These are phyloP conservation scores for Galeopsomyia nigrocyanea DNA, from an alignment of 2,888 invertebrate genomes.

Conservation along the genomic window DNA sequence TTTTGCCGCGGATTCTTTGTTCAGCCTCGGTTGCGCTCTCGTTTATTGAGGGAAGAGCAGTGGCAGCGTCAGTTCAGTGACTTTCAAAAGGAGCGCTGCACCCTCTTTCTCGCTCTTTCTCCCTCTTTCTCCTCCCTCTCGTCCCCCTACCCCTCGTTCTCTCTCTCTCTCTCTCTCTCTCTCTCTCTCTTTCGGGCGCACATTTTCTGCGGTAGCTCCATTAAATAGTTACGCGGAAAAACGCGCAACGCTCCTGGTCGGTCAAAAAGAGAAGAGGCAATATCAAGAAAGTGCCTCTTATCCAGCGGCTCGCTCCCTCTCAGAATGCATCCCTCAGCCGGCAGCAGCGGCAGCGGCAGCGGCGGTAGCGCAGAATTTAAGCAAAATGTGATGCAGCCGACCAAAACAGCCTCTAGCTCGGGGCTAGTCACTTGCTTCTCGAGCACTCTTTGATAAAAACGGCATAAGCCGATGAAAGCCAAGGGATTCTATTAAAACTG, in stretches of 20 bases:
- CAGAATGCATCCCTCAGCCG: too few relatives aligned
- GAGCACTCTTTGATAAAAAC: conserved; percentile 30
- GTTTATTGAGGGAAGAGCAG: conserved; percentile 21
- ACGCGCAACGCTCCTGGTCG: conserved; percentile 1
- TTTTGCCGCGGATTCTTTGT: conserved; percentile 17
- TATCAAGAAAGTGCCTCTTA: conserved; percentile 4
- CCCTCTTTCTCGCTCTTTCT: too few relatives aligned
- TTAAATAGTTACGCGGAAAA: conserved; percentile 43
- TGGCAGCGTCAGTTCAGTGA: conserved; percentile 13
- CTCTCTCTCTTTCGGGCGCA: background rate
- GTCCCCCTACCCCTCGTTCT: too few relatives aligned
- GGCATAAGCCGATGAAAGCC: conserved; percentile 31
- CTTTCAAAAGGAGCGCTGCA: conserved; percentile 28
- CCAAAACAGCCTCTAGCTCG: background rate
- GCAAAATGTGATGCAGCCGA: too few relatives aligned
- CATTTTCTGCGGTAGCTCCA: conserved; percentile 33
- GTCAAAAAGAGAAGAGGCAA: conserved; percentile 2
- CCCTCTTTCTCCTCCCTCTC: too few relatives aligned
- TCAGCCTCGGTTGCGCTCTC: conserved; percentile 5
- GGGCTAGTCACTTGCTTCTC: background rate
- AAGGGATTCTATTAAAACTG: conserved; percentile 29
- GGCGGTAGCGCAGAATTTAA: too few relatives aligned
- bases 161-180: background rate
- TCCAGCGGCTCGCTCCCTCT: background rate
- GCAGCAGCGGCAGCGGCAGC: too few relatives aligned